phyloP scores from a whole-genome alignment of 1,140 invertebrate genomes.

The Papilio xuthus region DNA sequence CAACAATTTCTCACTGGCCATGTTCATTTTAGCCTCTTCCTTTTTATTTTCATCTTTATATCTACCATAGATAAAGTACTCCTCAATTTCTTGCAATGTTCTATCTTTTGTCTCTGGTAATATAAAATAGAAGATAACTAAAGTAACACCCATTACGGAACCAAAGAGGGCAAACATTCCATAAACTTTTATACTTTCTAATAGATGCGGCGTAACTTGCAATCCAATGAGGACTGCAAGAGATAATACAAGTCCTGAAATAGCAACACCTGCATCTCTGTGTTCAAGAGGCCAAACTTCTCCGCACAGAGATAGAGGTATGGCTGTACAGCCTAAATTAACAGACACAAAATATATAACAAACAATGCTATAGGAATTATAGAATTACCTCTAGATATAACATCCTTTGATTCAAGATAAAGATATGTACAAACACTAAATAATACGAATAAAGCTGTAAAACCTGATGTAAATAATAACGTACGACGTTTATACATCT shows the following conservation, averaged over 20 bases:
- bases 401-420: constrained; percentile 49
- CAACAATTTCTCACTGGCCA: constrained; percentile 36
- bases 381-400: constrained; percentile 52
- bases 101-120: constrained; percentile 68
- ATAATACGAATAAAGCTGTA: constrained; percentile 51
- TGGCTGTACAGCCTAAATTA: constrained; percentile 68
- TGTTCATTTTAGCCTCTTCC: constrained; percentile 48
- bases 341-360: constrained; percentile 61
- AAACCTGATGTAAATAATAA: constrained; percentile 61
- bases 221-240: constrained; percentile 51
- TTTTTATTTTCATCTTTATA: constrained; percentile 46
- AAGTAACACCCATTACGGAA: constrained; percentile 43
- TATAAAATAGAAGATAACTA: constrained; percentile 55
- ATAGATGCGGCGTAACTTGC: constrained; percentile 61
- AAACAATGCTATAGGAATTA: constrained; percentile 59
- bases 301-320: constrained; percentile 65
- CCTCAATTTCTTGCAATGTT: constrained; percentile 67
- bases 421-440: constrained; percentile 52
- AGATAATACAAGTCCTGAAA: constrained; percentile 54
- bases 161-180: constrained; percentile 65
- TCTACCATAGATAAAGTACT: constrained; percentile 60
- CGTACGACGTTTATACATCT: constrained; percentile 59
- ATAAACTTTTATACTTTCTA: constrained; percentile 57
- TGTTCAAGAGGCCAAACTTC: constrained; percentile 66
- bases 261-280: constrained; percentile 56